Base-by-base conservation (phyloP, 37 sponge, comb jelly and placozoan genomes). In the Eunapius fragilis region DNA sequence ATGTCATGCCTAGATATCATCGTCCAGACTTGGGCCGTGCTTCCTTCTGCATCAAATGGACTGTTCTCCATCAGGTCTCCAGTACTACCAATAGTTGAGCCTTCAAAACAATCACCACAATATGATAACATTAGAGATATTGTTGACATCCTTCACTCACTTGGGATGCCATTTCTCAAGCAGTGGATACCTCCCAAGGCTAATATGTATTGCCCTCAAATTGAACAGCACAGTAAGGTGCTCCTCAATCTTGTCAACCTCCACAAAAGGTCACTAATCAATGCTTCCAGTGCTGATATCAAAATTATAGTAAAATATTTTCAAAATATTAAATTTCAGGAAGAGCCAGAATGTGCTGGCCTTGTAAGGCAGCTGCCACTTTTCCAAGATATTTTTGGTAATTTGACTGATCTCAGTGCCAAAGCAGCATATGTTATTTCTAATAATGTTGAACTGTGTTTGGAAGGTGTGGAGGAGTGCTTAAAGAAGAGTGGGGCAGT, bases 331-430 rank as follows among this genome's bases (percentile, higher is more conserved):
- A 19, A 87, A n/a, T 81, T 87, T 25, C 31, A 25, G 25, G 27
- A 28, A 26, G 33, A 80, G 3, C n/a, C 13, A 31, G 72, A 75
- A 7, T 76, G 71, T 67, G n/a, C 31, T 4, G 26, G 70, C 14
- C 25, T 47, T 27, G 2, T 86, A 0, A 85, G 81, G 31, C 69
- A 35, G 0, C 76, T 91, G 4, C 92, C 92, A 41, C 31, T 91
- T 22, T 91, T 91, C 80, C 68, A 80, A 25, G 79, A 75, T 25
- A 58, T 87, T 6, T 41, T 37, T 41, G 92, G 92, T 2, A 72
- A 67, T 25, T 68, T 78, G 24, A 67, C 49, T 31, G 4, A 75
- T 24, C 19, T 87, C 22, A 17, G 23, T 33, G 88, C 70, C 41
- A 84, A 68, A 28, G 38, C 36, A 69, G 92, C 76, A 3, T 87